Conservation (phyloP, 2,113 vertebrate genomes). For the Prinia subflava region DNA sequence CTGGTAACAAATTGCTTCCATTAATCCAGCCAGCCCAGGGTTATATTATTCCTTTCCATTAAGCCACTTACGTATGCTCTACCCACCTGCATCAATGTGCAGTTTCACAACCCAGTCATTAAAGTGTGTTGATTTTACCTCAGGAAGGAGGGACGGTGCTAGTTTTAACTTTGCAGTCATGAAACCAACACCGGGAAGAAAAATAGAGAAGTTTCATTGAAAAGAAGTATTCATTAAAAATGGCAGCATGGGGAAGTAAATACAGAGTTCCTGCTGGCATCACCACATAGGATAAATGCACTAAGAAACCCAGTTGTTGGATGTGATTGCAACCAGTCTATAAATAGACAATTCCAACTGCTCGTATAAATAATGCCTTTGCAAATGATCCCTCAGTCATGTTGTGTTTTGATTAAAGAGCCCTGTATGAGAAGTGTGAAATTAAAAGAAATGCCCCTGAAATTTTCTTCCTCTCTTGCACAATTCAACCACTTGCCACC, state of each 20-base stretch:
- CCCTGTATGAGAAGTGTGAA: background rate
- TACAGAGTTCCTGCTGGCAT: background rate
- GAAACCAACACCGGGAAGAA: background rate
- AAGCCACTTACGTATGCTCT: background rate
- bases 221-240: background rate
- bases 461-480: background rate
- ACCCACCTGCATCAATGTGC: background rate
- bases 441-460: background rate
- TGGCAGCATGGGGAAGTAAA: background rate
- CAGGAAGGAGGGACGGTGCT: background rate
- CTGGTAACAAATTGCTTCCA: background rate
- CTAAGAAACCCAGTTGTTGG: background rate
- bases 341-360: conserved; percentile 18
- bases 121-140: background rate
- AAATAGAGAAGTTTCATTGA: background rate
- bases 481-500: background rate
- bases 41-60: background rate
- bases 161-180: background rate
- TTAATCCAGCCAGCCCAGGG: background rate
- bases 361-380: conserved; percentile 13
- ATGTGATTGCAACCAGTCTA: background rate
- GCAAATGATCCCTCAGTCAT: background rate
- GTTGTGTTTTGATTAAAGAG: background rate
- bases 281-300: accelerated
- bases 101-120: background rate